Base-by-base conservation (phyloP, 2,113 vertebrate species). In the Hyaena hyaena region DNA sequence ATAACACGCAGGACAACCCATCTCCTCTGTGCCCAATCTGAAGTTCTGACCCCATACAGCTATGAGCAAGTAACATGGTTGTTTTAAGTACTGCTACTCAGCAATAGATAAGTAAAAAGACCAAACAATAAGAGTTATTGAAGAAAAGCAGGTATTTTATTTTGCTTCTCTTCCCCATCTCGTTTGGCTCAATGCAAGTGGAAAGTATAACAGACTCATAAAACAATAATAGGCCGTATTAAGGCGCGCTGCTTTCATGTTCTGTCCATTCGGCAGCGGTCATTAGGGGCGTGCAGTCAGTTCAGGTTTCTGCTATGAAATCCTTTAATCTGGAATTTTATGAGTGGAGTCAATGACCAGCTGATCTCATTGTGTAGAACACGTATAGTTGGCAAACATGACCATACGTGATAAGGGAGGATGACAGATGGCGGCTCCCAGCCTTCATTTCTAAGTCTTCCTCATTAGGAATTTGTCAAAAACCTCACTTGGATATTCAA, bases 181-280 rank as follows among this genome's bases (percentile, higher is more conserved):
- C 0, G 14, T 79, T 66, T 14, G 28, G 3, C 31, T 69, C 65
- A n/a, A 0, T 8, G 12, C 33, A 5, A 7, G 35, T 45, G 77
- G n/a, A 10, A 15, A 63, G 14, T 26, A 7, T 48, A 26, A 79
- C 26, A 33, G 5, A 74, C 50, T 35, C 43, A 50, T 24, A 26
- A 50, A 61, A 16, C 17, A 48, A 10, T 5, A 10, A 4, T 4
- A 16, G 35, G 10, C 39, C 55, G 16, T n/a, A 19, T 89, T 5
- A 15, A 7, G 28, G 28, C 28, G 1, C 1, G 0, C 28, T 0
- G 2, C 31, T n/a, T 26, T 68, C 26, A 14, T 4, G 63, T 15
- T 50, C 83, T 24, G 43, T 33, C 65, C 10, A 0, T 17, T 61
- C 93, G n/a, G 3, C 43, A 43, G 31, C 1, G 19, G 50, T 69